Evolutionary conservation across 2,888 invertebrate species (phyloP), one percentile per base, ranked within the genome.

Genomic region (Ectropis crepuscularia): DNA sequence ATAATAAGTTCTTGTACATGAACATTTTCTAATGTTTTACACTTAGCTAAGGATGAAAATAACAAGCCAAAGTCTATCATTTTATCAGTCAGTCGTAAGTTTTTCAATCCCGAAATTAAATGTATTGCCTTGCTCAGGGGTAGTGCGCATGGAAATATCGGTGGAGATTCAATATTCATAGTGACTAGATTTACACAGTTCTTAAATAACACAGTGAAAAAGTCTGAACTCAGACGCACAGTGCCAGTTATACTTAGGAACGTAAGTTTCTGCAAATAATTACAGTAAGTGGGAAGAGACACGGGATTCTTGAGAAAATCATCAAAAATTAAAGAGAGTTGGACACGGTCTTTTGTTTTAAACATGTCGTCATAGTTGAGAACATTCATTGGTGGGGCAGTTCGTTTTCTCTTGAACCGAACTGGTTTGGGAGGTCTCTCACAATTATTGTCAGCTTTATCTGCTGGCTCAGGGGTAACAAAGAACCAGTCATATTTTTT

Each of bases 251-350:
- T 74, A 76, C 80, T 85, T 65, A 92, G 76, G 75, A 78, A 86
- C 51, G 88, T 89, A 51, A 92, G 61, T 76, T 89, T 90, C 45
- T 72, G 78, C 63, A 90, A 82, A 76, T 83, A 90, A 53, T 75
- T 68, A 65, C 70, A 75, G 12, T 67, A 65, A 39, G 74, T 10
- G 41, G 80, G 71, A n/a, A 90, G 66, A 11, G 80, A 68, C 6
- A 86, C 73, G 38, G 82, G 73, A 63, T 73, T 72, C 50, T 68
- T 76, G 47, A 79, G 60, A 41, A 68, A 66, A 45, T 71, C 65
- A 41, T 74, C 69, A 72, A 86, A 88, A 50, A 72, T 46, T 36
- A 89, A 54, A 66, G 72, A 83, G 49, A 90, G 68, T 62, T 84
- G 69, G 12, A 84, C 36, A 46, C 69, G 72, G 5, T 70, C 39